These are phyloP conservation scores for Chiloscyllium punctatum DNA, from an alignment of 2,797 vertebrate genomes.

Conservation along the genomic window DNA sequence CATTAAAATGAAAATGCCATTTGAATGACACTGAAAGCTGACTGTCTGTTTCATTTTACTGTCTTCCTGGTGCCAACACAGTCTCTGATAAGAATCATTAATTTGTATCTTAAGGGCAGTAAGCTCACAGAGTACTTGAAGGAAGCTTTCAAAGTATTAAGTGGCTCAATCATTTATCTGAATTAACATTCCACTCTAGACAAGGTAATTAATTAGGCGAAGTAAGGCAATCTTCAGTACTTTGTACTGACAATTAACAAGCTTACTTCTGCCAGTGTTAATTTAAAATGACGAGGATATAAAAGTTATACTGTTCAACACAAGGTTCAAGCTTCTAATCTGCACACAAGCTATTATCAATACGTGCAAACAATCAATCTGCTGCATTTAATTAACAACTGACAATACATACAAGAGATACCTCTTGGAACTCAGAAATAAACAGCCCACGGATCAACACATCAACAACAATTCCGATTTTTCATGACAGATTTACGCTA, in stretches of 20 bases:
- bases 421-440: not conserved
- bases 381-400: slow-evolving; percentile 16
- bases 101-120: slow-evolving; percentile 42
- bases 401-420: slow-evolving; percentile 21
- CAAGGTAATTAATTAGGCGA: slow-evolving; percentile 58
- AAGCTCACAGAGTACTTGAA: slow-evolving; percentile 43
- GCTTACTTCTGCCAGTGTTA: slow-evolving; percentile 55
- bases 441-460: not conserved
- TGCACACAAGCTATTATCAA: slow-evolving; percentile 26
- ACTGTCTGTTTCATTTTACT: not conserved
- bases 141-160: slow-evolving; percentile 48
- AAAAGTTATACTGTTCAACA: slow-evolving; percentile 24
- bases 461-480: slow-evolving; percentile 9
- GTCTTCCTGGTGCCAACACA: not conserved
- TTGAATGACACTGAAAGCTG: slow-evolving; percentile 12
- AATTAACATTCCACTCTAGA: slow-evolving; percentile 53
- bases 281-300: slow-evolving; percentile 44
- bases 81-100: not conserved
- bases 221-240: slow-evolving; percentile 56
- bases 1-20: not conserved
- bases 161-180: slow-evolving; percentile 48
- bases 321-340: slow-evolving; percentile 31
- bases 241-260: slow-evolving; percentile 56
- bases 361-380: slow-evolving; percentile 28
- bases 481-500: not conserved